A percentile compares a stretch with the other conserved stretches of the same genome.
Conservation (phyloP, 2,113 vertebrate species). For the Vidua chalybeata region DNA sequence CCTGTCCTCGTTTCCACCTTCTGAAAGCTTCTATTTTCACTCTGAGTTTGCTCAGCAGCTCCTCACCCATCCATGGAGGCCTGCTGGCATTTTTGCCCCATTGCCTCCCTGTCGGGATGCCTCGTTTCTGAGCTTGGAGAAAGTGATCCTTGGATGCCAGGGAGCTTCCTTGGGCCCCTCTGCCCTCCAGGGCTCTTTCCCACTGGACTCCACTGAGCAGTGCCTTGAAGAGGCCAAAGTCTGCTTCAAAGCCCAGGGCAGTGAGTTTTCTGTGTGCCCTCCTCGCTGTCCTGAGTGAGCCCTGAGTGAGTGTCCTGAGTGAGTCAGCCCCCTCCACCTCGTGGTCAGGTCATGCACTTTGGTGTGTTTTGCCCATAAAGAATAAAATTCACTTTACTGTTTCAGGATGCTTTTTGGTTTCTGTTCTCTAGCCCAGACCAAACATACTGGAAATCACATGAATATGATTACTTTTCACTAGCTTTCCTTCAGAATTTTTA, state of each 20-base stretch:
- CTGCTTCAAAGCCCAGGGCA: neutral
- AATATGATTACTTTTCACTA: neutral
- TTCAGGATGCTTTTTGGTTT: neutral
- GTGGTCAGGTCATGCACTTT: rapidly evolving
- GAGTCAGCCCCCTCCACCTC: too few species aligned
- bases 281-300: neutral
- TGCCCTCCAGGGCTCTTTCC: neutral
- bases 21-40: neutral
- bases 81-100: neutral
- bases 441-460: neutral
- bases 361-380: neutral
- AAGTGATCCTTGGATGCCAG: neutral
- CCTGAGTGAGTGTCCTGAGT: too few species aligned
- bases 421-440: neutral
- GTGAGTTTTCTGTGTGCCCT: neutral
- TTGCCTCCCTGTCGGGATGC: neutral
- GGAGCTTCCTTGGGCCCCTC: neutral
- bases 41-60: neutral
- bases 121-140: rapidly evolving
- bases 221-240: neutral
- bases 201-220: neutral
- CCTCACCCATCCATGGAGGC: neutral
- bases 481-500: neutral
- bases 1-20: neutral
- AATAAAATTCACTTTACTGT: neutral